phyloP scores from a whole-genome alignment of 1,140 invertebrate species.

The Apocrypta bakeri region DNA sequence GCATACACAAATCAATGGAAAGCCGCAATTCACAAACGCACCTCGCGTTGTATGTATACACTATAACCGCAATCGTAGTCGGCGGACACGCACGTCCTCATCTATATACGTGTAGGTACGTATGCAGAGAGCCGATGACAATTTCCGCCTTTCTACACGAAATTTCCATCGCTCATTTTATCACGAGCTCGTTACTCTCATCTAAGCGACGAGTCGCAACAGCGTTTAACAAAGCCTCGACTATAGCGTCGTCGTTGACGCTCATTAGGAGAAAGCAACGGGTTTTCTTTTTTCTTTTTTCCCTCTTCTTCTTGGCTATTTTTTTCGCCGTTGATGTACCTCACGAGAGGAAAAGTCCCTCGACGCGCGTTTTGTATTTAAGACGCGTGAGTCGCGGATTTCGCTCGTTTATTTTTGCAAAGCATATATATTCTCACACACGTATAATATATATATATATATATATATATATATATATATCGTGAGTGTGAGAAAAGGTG shows the following conservation, averaged over 20 bases:
- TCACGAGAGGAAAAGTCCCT: not conserved
- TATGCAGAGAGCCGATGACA: not conserved
- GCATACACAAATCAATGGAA: conserved; percentile 19
- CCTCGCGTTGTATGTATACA: not conserved
- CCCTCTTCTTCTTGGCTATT: not conserved
- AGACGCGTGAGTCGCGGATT: not conserved
- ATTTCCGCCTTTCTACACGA: conserved; percentile 43
- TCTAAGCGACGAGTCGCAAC: not conserved
- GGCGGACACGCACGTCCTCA: conserved; percentile 18
- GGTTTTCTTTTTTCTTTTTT: not conserved
- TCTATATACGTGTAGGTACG: not conserved
- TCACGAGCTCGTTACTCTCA: conserved; percentile 1
- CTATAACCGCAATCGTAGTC: not conserved
- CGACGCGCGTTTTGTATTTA: not conserved
- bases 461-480: too few species aligned
- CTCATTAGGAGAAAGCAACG: conserved; percentile 40
- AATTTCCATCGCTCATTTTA: conserved; percentile 34
- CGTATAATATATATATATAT: too few species aligned
- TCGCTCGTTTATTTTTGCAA: not conserved
- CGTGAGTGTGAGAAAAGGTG: not conserved
- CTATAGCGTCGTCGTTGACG: not conserved
- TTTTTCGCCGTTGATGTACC: not conserved
- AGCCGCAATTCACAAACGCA: not conserved
- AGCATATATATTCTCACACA: too few species aligned
- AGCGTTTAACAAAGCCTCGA: not conserved